phyloP scores from a whole-genome alignment of 2,113 vertebrate species.

The Catagonus wagneri region DNA sequence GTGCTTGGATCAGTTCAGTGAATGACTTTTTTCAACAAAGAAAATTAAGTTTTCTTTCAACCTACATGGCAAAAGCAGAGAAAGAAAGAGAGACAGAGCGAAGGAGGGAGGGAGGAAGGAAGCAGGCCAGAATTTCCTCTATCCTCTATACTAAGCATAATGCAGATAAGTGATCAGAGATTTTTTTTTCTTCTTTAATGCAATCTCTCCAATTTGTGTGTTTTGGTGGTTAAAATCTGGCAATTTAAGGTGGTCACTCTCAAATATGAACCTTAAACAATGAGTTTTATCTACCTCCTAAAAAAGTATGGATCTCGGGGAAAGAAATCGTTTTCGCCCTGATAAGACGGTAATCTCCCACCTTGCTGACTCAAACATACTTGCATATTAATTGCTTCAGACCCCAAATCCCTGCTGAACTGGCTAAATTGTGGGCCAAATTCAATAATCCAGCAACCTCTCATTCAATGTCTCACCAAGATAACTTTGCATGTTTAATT shows the following conservation, averaged over 20 bases:
- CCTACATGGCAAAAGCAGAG: not conserved
- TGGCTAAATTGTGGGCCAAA: conserved; percentile 78
- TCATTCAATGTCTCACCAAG: conserved; percentile 82
- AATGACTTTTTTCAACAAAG: conserved; percentile 34
- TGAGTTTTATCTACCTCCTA: conserved; percentile 28
- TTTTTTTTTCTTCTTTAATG: not conserved
- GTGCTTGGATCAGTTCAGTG: not conserved
- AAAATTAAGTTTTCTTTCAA: conserved; percentile 34
- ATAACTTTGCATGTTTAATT: conserved; percentile 85
- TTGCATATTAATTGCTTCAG: conserved; percentile 79
- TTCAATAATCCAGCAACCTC: conserved; percentile 83
- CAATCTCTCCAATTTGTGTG: not conserved
- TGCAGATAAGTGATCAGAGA: not conserved
- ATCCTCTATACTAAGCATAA: not conserved
- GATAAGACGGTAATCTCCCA: conserved; percentile 68
- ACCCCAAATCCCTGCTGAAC: conserved; percentile 80
- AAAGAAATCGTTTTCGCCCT: conserved; percentile 49
- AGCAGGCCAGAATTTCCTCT: not conserved
- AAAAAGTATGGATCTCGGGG: conserved; percentile 23
- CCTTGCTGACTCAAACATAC: conserved; percentile 70
- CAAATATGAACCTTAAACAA: conserved; percentile 37
- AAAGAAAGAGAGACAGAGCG: not conserved
- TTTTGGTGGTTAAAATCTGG: conserved; percentile 47
- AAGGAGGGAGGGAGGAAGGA: no score
- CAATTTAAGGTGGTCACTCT: conserved; percentile 13